These are phyloP conservation scores for Parauchenoglanis ngamensis DNA, from an alignment of 2,797 vertebrate species.

Conservation along the genomic window DNA sequence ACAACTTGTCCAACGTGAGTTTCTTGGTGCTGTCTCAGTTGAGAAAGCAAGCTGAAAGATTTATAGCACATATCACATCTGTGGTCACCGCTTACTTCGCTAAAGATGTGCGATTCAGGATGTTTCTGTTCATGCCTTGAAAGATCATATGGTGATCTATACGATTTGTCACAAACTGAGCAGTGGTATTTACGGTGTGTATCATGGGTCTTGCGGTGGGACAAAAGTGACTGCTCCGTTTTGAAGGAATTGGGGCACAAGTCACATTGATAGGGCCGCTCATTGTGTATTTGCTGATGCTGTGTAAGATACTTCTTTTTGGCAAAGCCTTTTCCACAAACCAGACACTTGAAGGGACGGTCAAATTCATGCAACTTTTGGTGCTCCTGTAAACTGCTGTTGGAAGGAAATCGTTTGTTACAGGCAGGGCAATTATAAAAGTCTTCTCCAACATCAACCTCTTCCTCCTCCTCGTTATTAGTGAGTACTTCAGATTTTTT, in stretches of 20 bases:
- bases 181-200: slow-evolving; percentile 59
- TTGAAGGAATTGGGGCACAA: slow-evolving; percentile 56
- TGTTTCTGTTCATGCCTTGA: slow-evolving; percentile 70
- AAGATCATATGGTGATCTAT: slow-evolving; percentile 62
- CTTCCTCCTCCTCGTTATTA: slow-evolving; percentile 65
- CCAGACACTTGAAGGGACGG: slow-evolving; percentile 69
- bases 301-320: slow-evolving; percentile 66
- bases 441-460: slow-evolving; percentile 77
- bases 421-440: slow-evolving; percentile 69
- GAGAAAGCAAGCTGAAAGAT: slow-evolving; percentile 69
- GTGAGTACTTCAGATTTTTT: slow-evolving; percentile 27
- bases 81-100: slow-evolving; percentile 54
- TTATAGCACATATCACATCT: slow-evolving; percentile 83
- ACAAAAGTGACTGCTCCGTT: slow-evolving; percentile 33
- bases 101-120: slow-evolving; percentile 56
- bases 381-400: slow-evolving; percentile 72
- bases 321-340: slow-evolving; percentile 72
- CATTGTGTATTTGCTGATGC: slow-evolving; percentile 66
- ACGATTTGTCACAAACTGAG: slow-evolving; percentile 59
- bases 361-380: slow-evolving; percentile 66
- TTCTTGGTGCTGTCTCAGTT: slow-evolving; percentile 76
- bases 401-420: slow-evolving; percentile 70
- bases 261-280: slow-evolving; percentile 50
- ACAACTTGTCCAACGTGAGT: slow-evolving; percentile 80
- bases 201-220: slow-evolving; percentile 39